Evolutionary conservation across 1,140 invertebrate genomes (phyloP), one percentile per base, ranked within the genome.

Genomic region (Pogonus chalceus): DNA sequence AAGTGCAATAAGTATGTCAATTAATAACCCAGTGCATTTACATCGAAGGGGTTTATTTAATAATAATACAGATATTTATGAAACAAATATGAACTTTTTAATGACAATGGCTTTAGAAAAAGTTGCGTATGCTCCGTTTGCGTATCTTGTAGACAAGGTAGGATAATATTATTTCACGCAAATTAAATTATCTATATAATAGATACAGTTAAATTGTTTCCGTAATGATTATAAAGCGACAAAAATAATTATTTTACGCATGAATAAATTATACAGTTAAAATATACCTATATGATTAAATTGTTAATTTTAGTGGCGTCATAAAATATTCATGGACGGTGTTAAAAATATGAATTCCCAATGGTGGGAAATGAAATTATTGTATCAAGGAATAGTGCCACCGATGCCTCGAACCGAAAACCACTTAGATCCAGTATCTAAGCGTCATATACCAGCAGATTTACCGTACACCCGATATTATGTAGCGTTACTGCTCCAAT

Each of bases 61-160:
- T 51, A 83, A 85, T 58, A 77, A 72, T n/a, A 76, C 79, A 2
- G 78, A 84, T 52, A 74, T 76, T 43, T 84, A 84, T 54, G 82
- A 85, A 67, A 78, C 74, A 18, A 84, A 83, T 52, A 87, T 90
- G 51, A 91, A 91, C 66, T 88, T 87, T 63, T 66, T 92, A 9
- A 80, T 92, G 78, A 71, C 79, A 0, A 84, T 88, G 76, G 90
- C 90, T 2, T 67, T 92, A 37, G 81, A 89, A 56, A 92, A 91
- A 69, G 77, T 92, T 1, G 79, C 85, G 0, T 92, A 92, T 65
- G 71, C 87, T 20, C 85, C 85, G 1, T 88, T 87, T 67, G 83
- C 84, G 1, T 86, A 84, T 58, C 76, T 87, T 58, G 77, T 88
- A 14, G 85, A 89, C 66, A 78, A 83, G 75, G 84, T 84, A 71